These are phyloP conservation scores for Melanotaenia maccullochi DNA, from an alignment of 2,797 vertebrate species.

Conservation along the genomic window DNA sequence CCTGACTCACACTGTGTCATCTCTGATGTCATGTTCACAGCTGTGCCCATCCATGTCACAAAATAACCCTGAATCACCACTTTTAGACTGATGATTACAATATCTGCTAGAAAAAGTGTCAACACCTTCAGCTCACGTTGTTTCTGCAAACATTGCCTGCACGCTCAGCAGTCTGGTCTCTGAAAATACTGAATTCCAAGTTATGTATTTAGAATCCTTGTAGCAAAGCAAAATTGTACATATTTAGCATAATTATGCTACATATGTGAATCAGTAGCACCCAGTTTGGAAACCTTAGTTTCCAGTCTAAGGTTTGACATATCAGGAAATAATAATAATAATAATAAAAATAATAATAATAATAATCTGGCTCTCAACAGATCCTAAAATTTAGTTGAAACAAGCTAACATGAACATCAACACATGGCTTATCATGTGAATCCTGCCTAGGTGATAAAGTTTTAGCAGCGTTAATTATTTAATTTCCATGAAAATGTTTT, in stretches of 20 bases:
- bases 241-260: background rate
- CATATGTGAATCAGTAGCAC: background rate
- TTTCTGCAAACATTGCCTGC: background rate
- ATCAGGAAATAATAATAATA: too few relatives aligned
- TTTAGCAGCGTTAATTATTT: background rate
- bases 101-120: conserved; percentile 30
- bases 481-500: background rate
- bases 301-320: background rate
- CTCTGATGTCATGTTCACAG: conserved; percentile 43
- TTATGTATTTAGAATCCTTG: background rate
- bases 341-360: too few relatives aligned
- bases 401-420: too few relatives aligned
- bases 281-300: background rate
- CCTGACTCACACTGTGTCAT: conserved; percentile 52
- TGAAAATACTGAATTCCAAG: background rate
- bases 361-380: too few relatives aligned
- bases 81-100: conserved; percentile 41
- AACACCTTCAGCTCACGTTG: background rate
- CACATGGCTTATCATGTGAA: too few relatives aligned
- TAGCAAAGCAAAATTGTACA: background rate
- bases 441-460: background rate
- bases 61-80: conserved; percentile 26
- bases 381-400: too few relatives aligned
- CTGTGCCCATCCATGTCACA: conserved; percentile 13
- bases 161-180: background rate